These are phyloP conservation scores for Pseudochaenichthys georgianus DNA, from an alignment of 2,797 vertebrate species.

Conservation along the genomic window DNA sequence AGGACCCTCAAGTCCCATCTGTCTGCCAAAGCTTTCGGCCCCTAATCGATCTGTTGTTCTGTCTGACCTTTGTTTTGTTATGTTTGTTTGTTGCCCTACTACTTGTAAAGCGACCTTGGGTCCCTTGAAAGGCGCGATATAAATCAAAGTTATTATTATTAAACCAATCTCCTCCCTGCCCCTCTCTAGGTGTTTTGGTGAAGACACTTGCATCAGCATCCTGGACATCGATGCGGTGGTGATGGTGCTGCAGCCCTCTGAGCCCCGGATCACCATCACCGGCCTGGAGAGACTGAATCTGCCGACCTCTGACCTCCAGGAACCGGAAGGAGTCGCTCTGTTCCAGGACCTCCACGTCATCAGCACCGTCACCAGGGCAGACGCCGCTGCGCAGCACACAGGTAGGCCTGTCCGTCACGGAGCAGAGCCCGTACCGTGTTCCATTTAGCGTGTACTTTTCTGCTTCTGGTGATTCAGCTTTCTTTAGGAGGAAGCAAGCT, in stretches of 20 bases:
- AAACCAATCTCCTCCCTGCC: background rate
- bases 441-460: too few species aligned
- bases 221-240: conserved; percentile 93
- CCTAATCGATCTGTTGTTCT: too few species aligned
- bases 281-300: conserved; percentile 91
- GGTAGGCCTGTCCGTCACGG: conserved; percentile 59
- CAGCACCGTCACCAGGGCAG: conserved; percentile 90
- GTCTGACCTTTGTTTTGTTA: too few species aligned
- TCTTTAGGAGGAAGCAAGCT: too few species aligned
- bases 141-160: too few species aligned
- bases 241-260: conserved; percentile 94
- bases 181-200: conserved; percentile 92
- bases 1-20: too few species aligned
- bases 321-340: conserved; percentile 84
- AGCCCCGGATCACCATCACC: conserved; percentile 93
- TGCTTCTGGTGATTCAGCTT: too few species aligned
- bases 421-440: too few species aligned
- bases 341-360: conserved; percentile 94
- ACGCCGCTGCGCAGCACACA: conserved; percentile 78
- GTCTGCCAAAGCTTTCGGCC: too few species aligned
- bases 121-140: too few species aligned
- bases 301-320: conserved; percentile 87
- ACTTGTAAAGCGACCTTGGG: too few species aligned
- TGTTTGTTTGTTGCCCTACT: too few species aligned
- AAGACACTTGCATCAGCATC: conserved; percentile 95